Evolutionary conservation across 2,113 vertebrate species (phyloP).

Genomic region (Gambusia holbrooki): DNA sequence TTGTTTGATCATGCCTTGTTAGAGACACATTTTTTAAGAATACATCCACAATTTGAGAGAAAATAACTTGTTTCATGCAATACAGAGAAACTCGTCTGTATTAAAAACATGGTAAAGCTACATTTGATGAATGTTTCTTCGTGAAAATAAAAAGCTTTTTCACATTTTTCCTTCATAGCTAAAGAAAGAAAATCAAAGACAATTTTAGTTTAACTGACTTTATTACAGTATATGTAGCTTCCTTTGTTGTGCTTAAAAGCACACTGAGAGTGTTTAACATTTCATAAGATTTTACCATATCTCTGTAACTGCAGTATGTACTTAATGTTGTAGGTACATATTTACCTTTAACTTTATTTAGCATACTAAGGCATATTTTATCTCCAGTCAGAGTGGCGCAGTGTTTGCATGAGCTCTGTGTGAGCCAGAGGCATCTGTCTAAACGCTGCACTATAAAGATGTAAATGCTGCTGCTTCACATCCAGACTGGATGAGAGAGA

Average conservation of each 20-base stretch:
- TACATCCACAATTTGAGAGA: background rate
- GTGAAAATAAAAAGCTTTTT: background rate
- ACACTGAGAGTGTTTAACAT: background rate
- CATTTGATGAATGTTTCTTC: background rate
- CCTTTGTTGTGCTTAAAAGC: too few relatives aligned
- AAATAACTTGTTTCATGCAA: background rate
- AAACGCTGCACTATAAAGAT: constrained; percentile 13
- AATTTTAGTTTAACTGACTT: background rate
- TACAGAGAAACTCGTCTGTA: background rate
- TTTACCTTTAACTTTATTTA: background rate
- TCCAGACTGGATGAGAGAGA: background rate
- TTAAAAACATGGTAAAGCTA: background rate
- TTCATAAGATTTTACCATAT: background rate
- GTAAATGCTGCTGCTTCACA: constrained; percentile 14
- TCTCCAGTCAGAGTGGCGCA: background rate
- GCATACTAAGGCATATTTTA: background rate
- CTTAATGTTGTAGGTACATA: background rate
- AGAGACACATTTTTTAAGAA: background rate
- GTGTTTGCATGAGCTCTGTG: background rate
- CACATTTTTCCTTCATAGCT: background rate
- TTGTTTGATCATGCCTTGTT: too few relatives aligned
- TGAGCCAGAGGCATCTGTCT: constrained; percentile 5
- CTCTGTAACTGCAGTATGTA: background rate
- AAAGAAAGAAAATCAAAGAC: background rate
- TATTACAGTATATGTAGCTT: too few relatives aligned